Percentiles rank a stretch among this genome's conserved stretches.
phyloP scores from a whole-genome alignment of 2,797 vertebrate species.

The Eleutherodactylus coqui region DNA sequence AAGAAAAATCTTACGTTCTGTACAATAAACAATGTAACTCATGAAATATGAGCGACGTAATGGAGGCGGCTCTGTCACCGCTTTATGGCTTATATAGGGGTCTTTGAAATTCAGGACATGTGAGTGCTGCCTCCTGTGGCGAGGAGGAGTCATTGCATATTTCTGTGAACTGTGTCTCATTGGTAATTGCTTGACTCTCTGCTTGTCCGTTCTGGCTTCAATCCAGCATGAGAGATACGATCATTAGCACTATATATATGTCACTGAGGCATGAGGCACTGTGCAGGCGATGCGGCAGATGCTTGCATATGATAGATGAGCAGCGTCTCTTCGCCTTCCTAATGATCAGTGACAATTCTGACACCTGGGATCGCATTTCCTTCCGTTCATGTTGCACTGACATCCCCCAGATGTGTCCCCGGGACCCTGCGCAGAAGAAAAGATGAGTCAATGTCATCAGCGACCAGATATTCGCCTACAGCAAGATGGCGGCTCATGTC shows the following conservation, averaged over 20 bases:
- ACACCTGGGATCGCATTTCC: slow-evolving; percentile 86
- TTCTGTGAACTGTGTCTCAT: background rate
- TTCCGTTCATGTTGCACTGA: slow-evolving; percentile 83
- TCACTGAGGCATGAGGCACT: background rate
- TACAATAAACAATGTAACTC: background rate
- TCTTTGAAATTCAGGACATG: background rate
- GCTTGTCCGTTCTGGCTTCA: background rate
- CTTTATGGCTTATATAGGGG: background rate
- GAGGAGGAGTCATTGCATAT: background rate
- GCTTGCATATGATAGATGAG: background rate
- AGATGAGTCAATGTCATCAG: background rate
- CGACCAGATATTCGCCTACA: no score
- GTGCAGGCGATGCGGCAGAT: no score
- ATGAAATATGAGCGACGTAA: no score
- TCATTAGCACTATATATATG: background rate
- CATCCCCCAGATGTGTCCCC: slow-evolving; percentile 89
- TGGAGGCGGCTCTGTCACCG: no score
- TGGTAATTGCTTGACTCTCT: background rate
- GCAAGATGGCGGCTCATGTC: background rate
- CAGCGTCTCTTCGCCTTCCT: background rate
- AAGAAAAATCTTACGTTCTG: background rate
- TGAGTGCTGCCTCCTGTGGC: background rate
- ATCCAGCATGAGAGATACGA: background rate
- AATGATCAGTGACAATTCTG: slow-evolving; percentile 85
- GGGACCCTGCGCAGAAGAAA: slow-evolving; percentile 77